Evolutionary conservation across 2,888 invertebrate species (phyloP), one percentile per base, ranked within the genome.

Genomic region (Epiblema foenella): DNA sequence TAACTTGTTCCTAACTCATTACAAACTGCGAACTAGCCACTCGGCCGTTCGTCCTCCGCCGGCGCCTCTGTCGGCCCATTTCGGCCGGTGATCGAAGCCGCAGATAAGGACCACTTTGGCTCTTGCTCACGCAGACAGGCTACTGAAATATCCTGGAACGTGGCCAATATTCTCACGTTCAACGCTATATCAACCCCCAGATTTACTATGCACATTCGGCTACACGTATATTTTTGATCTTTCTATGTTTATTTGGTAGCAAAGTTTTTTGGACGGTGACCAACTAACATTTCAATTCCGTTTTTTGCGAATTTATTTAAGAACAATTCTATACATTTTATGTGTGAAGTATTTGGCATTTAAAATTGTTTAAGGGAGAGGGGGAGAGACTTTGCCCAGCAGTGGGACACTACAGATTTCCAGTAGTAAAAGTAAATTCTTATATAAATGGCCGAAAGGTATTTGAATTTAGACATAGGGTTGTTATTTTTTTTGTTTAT

Each of bases 1-100:
- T 68, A 52, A 68, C 68, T 68, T 67, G 66, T 71, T 67, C 39
- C 56, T 29, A 67, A 67, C 60, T 71, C 66, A 57, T 71, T 62
- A 71, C 49, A 51, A 71, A 67, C 71, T 62, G 71, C 59, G 49
- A 71, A 71, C 60, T 71, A 57, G 71, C 71, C 71, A 70, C 70
- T 60, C 54, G 46, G 33, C 62, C 56, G 49, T 8, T 17, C 62
- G 49, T 20, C 46, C 59, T 37, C 51, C 58, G 18, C 51, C 67
- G 54, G 10, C 46, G 33, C 51, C 49, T 37, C 58, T 64, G 39
- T 42, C 33, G 52, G 58, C 29, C 59, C 42, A 49, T 56, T 56
- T 33, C 52, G 11, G 37, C 18, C 33, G 51, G 17, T 37, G 64
- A 69, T 59, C 20, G 37, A 39, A 57, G 39, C 29, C 29, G 20